Evolutionary conservation across 2,888 invertebrate genomes (phyloP).

Genomic region (Nomada ferruginata): DNA sequence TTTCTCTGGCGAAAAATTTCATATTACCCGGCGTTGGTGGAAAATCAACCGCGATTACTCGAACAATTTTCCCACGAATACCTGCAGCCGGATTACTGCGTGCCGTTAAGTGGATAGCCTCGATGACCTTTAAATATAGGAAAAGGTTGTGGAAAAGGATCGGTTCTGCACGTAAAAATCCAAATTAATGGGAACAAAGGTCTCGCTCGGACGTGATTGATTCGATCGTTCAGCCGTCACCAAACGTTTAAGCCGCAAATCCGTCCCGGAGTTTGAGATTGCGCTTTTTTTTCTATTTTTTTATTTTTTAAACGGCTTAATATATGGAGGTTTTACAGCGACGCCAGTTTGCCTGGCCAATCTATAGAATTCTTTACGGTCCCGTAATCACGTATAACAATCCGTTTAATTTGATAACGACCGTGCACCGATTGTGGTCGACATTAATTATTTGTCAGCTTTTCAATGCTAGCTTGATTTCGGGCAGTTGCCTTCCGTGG

Average conservation of each 20-base stretch:
- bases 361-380: conserved; percentile 51
- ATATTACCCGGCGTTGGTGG: neutral
- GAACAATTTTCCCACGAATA: conserved; percentile 19
- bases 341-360: conserved; percentile 25
- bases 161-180: conserved; percentile 49
- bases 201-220: conserved; percentile 66
- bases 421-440: conserved; percentile 18
- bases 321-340: conserved; percentile 55
- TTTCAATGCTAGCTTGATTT: conserved; percentile 1
- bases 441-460: conserved; percentile 37
- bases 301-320: conserved; percentile 36
- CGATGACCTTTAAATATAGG: conserved; percentile 43
- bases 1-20: neutral
- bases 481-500: no score
- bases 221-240: conserved; percentile 67
- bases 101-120: conserved; percentile 10
- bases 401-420: conserved; percentile 54
- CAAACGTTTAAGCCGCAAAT: conserved; percentile 67
- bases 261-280: conserved; percentile 55
- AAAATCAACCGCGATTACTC: neutral
- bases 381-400: conserved; percentile 40
- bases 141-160: conserved; percentile 40
- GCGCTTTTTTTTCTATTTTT: conserved; percentile 29
- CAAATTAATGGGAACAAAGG: conserved; percentile 66
- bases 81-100: neutral